Evolutionary conservation across 2,797 vertebrate species (phyloP), one percentile per base, ranked within the genome.

Genomic region (Eleutherodactylus coqui): DNA sequence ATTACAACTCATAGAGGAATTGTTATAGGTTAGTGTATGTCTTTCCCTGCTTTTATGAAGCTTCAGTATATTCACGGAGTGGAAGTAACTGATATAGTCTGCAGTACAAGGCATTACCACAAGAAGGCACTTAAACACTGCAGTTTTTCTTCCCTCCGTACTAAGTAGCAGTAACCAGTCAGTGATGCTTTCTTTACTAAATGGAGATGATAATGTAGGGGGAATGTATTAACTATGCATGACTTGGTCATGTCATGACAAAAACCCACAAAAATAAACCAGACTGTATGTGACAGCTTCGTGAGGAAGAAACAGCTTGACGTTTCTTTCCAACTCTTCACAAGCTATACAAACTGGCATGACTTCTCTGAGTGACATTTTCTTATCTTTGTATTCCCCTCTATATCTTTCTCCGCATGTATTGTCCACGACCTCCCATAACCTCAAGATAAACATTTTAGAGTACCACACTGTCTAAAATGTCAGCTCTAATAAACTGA

Each of bases 121-220:
- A 93, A 93, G 95, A 92, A 76, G 94, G 94, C 92, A 89, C 92
- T 91, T 90, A 90, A 93, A 90, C 93, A 94, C 93, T 92, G 79
- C 85, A 43, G 80, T 94, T 85, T 43, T 75, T 45, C 67, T 32
- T 32, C 77, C 67, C 45, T 55, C 17, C n/a, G 21, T 60, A 24
- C 80, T 60, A 49, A 32, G 79, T 82, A 86, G 45, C 75, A 62
- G 62, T 72, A 79, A 49, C 45, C 27, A 45, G 36, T 79, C 24
- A 60, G 49, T 32, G 41, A 58, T 73, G 11, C 29, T 87, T 24
- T 10, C 67, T 27, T 45, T 16, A 27, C 51, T 24, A 21, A 73
- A 80, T 70, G 19, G 11, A 53, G 43, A 69, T 45, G 72, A 53
- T 69, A 83, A 70, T 78, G 75, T 77, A 47, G 60, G 38, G 69